phyloP scores from a whole-genome alignment of 2,113 vertebrate species.

The Barnardius zonarius region DNA sequence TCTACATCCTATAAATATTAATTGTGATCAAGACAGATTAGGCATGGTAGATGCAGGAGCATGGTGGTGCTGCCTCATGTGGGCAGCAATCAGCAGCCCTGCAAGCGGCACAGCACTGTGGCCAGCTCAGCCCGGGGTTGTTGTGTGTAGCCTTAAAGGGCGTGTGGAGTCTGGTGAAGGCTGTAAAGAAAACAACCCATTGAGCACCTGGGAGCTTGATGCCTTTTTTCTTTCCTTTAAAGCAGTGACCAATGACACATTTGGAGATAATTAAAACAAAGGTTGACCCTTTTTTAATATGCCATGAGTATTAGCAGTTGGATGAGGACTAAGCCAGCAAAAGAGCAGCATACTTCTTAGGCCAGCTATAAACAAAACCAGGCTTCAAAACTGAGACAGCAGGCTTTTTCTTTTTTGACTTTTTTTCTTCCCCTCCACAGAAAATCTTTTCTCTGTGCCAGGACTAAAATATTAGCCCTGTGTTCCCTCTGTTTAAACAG shows the following conservation, averaged over 20 bases:
- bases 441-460: conserved; percentile 6
- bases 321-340: not conserved
- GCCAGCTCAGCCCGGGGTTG: not conserved
- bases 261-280: conserved; percentile 5
- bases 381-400: not conserved
- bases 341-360: not conserved
- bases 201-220: not conserved
- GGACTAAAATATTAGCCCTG: not conserved
- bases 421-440: not conserved
- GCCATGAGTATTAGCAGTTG: not conserved
- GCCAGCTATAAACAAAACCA: not conserved
- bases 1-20: not conserved
- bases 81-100: not conserved
- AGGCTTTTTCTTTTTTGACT: not conserved
- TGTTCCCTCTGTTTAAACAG: conserved; percentile 27
- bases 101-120: accelerated
- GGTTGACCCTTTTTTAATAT: not conserved
- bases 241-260: not conserved
- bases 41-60: not conserved
- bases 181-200: not conserved
- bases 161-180: not conserved
- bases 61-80: not conserved
- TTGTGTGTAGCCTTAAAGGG: not conserved
- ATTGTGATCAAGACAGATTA: not conserved
- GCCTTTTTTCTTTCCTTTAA: not conserved